Conservation (phyloP, 2,888 invertebrate genomes). For the Siphlonurus alternatus region DNA sequence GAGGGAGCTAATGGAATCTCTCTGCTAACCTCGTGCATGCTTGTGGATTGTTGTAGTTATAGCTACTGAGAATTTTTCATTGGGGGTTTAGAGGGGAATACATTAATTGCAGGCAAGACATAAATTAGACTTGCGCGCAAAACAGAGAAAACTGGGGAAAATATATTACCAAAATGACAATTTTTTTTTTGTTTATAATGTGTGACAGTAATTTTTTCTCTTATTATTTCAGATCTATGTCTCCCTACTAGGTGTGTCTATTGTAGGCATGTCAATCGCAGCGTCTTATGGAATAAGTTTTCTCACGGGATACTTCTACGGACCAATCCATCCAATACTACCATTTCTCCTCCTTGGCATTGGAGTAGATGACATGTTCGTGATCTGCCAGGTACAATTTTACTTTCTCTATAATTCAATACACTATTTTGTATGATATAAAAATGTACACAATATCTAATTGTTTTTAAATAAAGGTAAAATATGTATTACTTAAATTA, state of each 20-base stretch:
- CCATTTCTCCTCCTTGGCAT: conserved; percentile 27
- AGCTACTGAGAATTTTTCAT: no score
- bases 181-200: no score
- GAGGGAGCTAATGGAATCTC: no score
- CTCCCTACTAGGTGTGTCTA: conserved; percentile 23
- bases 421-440: not conserved
- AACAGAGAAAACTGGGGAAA: no score
- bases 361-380: conserved; percentile 29
- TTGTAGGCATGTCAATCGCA: conserved; percentile 24
- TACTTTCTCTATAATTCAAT: not conserved
- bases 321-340: conserved; percentile 26
- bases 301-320: conserved; percentile 24
- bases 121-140: no score
- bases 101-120: no score
- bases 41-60: no score
- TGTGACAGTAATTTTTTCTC: no score
- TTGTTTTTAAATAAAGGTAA: not conserved
- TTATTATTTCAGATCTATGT: conserved; percentile 15
- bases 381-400: conserved; percentile 23
- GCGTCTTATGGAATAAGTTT: conserved; percentile 26
- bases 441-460: not conserved
- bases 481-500: no score
- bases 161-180: no score
- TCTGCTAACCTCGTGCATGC: no score
- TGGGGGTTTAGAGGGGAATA: no score